Conservation (phyloP, 2,888 invertebrate species). For the Agrochola litura region DNA sequence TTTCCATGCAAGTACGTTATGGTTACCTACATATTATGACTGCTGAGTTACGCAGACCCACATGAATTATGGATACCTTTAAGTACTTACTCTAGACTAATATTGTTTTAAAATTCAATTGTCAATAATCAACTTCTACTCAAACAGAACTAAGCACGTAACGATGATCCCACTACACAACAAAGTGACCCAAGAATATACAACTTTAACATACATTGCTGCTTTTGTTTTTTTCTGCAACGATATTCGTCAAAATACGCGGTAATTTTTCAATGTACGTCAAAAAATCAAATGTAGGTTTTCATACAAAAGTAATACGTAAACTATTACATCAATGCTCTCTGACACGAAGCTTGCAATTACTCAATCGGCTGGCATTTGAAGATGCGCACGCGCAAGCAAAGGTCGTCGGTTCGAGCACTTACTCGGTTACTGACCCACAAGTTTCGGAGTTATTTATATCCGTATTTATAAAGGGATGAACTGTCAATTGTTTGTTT, state of each 20-base stretch:
- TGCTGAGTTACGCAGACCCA: constrained; percentile 7
- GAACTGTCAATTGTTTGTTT: constrained; percentile 12
- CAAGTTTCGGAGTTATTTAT: constrained; percentile 63
- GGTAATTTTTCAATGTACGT: constrained; percentile 3
- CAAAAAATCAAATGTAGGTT: not conserved
- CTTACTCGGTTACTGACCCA: constrained; percentile 77
- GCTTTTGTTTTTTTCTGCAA: not conserved
- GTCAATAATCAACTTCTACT: constrained; percentile 16
- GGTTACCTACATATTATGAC: not conserved
- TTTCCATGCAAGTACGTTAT: not conserved
- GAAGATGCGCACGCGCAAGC: constrained; percentile 72
- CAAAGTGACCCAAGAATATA: not conserved
- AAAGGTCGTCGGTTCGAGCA: constrained; percentile 77
- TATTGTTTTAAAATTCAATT: constrained; percentile 21
- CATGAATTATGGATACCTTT: constrained; percentile 21
- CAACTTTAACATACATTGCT: not conserved
- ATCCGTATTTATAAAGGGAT: constrained; percentile 54
- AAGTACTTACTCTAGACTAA: constrained; percentile 15
- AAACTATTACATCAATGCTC: constrained; percentile 66
- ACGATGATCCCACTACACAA: constrained; percentile 16
- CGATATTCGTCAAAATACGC: not conserved
- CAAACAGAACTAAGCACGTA: constrained; percentile 31
- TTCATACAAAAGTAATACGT: constrained; percentile 46
- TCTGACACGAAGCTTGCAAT: constrained; percentile 71
- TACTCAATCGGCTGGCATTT: constrained; percentile 85